Evolutionary conservation across 2,113 vertebrate species (phyloP).

Genomic region (pig (Sus scrofa)): DNA sequence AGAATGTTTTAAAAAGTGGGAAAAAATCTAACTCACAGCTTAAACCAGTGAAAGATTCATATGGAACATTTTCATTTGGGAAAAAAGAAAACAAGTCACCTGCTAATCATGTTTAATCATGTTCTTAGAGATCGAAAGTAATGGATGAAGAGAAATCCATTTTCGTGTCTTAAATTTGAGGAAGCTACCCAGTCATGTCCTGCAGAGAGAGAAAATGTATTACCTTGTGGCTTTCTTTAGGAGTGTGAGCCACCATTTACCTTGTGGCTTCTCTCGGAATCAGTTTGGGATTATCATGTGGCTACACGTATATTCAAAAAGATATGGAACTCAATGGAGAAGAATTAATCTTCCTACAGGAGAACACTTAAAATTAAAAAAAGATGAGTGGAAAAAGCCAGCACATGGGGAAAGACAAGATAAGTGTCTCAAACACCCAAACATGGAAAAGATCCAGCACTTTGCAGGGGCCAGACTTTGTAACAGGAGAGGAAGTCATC

Average conservation of each 20-base stretch:
- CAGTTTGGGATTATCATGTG: not conserved
- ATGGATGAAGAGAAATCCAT: not conserved
- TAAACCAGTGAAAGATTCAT: conserved; percentile 22
- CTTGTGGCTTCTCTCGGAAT: not conserved
- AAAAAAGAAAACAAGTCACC: not conserved
- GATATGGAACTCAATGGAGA: conserved; percentile 16
- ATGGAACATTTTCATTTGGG: not conserved
- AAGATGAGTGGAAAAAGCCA: conserved; percentile 68
- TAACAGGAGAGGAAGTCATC: conserved; percentile 77
- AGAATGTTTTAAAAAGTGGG: not conserved
- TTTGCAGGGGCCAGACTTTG: conserved; percentile 65
- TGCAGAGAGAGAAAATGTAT: not conserved
- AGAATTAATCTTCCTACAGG: conserved; percentile 48
- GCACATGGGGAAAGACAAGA: conserved; percentile 57
- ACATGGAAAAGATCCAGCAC: conserved; percentile 61
- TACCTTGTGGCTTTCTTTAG: not conserved
- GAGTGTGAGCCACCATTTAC: not conserved
- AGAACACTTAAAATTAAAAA: conserved; percentile 55
- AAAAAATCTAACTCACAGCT: not conserved
- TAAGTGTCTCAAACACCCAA: conserved; percentile 1
- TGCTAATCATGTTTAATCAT: not conserved
- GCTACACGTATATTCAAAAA: not conserved
- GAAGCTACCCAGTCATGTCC: not conserved
- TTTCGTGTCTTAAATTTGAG: conserved; percentile 3
- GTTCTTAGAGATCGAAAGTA: not conserved